phyloP scores from a whole-genome alignment of 2,888 invertebrate genomes.

The Temnothorax rugatulus region DNA sequence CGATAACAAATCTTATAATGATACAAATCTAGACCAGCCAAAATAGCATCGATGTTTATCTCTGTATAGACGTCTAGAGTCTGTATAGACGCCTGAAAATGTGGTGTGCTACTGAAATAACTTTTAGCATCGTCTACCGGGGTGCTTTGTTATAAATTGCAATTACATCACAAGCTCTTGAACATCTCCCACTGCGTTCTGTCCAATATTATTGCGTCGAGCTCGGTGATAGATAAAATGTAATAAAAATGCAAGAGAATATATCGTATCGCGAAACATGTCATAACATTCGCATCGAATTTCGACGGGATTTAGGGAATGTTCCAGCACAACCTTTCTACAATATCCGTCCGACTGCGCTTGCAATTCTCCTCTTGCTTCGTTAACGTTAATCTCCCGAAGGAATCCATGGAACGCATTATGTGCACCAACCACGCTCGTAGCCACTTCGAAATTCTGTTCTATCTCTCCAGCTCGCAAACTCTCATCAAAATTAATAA shows the following conservation, averaged over 20 bases:
- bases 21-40: background rate
- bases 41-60: conserved; percentile 4
- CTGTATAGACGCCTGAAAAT: background rate
- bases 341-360: conserved; percentile 23
- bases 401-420: conserved; percentile 52
- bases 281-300: conserved; percentile 7
- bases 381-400: conserved; percentile 50
- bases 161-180: conserved; percentile 23
- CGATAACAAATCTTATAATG: background rate
- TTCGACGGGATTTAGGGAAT: conserved; percentile 17
- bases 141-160: conserved; percentile 23
- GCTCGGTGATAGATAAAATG: background rate
- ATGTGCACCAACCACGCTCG: conserved; percentile 27
- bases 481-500: conserved; percentile 46
- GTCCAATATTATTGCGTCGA: background rate
- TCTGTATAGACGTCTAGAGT: background rate
- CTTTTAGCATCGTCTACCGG: background rate
- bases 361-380: conserved; percentile 48
- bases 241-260: background rate
- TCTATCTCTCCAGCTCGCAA: conserved; percentile 38
- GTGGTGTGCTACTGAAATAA: conserved; percentile 19
- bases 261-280: background rate
- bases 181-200: background rate
- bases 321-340: conserved; percentile 8
- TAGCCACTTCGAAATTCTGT: conserved; percentile 49